Conservation (phyloP, 2,113 vertebrate species). For the Ochotona curzoniae region DNA sequence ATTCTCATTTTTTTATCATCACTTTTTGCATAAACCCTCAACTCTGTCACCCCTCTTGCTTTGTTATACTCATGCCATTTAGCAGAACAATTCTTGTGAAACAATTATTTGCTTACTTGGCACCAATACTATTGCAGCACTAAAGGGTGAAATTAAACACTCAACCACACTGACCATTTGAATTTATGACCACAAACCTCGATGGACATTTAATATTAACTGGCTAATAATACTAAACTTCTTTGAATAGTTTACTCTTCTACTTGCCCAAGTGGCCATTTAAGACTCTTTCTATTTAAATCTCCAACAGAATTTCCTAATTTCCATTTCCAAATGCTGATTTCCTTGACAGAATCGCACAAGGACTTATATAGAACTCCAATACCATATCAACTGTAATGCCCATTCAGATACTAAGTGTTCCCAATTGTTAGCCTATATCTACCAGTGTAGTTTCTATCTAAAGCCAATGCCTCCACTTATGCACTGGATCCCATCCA, state of each 20-base stretch:
- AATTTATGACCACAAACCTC: slow-evolving; percentile 26
- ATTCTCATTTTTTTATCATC: slow-evolving; percentile 30
- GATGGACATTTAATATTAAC: not conserved
- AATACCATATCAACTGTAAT: not conserved
- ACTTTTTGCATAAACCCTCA: slow-evolving; percentile 19
- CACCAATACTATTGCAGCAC: not conserved
- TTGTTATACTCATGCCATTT: slow-evolving; percentile 6
- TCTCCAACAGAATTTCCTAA: not conserved
- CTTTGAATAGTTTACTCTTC: slow-evolving; percentile 18
- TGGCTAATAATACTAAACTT: not conserved
- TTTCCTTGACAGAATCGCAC: slow-evolving; percentile 11
- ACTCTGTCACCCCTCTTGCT: not conserved
- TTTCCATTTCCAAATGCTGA: not conserved
- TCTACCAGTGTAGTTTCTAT: not conserved
- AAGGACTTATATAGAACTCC: not conserved
- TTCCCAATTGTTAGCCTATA: not conserved
- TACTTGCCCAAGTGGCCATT: not conserved
- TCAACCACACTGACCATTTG: slow-evolving; percentile 9
- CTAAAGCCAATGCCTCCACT: not conserved
- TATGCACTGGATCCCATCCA: not conserved
- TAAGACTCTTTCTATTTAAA: slow-evolving; percentile 30
- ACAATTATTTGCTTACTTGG: not conserved
- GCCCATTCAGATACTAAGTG: not conserved
- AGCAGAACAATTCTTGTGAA: slow-evolving; percentile 37
- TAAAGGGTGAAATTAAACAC: slow-evolving; percentile 12